A percentile compares a stretch with the other conserved stretches of the same genome.
Evolutionary conservation across 2,113 vertebrate species (phyloP).

Genomic region (Elephantulus edwardii): DNA sequence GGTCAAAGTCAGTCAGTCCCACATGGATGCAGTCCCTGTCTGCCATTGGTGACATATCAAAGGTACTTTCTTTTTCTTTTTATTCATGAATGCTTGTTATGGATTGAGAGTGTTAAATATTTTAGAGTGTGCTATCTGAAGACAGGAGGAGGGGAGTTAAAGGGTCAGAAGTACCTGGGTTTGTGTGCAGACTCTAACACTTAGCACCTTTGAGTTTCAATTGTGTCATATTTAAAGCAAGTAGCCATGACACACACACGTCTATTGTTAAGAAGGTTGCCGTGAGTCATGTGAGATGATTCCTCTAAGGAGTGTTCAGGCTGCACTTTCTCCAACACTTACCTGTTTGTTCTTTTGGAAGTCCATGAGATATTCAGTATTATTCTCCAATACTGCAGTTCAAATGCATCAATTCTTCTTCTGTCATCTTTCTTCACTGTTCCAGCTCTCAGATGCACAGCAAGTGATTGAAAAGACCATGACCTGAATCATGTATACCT

Average conservation of each 20-base stretch:
- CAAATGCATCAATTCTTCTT: neutral
- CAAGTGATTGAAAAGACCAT: neutral
- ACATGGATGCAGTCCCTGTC: neutral
- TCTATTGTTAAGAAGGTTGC: no score
- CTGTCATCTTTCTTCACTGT: neutral
- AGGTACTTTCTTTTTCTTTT: neutral
- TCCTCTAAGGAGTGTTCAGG: no score
- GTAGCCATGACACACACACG: no score
- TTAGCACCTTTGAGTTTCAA: neutral
- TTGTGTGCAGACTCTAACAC: neutral
- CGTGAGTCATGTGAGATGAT: no score
- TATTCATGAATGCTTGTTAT: neutral
- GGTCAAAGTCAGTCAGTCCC: neutral
- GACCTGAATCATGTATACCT: neutral
- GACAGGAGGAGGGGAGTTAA: neutral
- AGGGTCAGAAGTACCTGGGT: neutral
- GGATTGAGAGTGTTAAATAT: neutral
- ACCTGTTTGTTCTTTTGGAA: neutral
- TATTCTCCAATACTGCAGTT: neutral
- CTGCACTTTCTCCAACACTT: no score
- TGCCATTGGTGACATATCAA: neutral
- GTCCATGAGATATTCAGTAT: neutral
- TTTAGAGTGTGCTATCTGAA: neutral
- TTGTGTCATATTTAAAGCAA: neutral
- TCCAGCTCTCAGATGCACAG: neutral